Conservation (phyloP, 1,140 invertebrate genomes). For the Cherax destructor region DNA sequence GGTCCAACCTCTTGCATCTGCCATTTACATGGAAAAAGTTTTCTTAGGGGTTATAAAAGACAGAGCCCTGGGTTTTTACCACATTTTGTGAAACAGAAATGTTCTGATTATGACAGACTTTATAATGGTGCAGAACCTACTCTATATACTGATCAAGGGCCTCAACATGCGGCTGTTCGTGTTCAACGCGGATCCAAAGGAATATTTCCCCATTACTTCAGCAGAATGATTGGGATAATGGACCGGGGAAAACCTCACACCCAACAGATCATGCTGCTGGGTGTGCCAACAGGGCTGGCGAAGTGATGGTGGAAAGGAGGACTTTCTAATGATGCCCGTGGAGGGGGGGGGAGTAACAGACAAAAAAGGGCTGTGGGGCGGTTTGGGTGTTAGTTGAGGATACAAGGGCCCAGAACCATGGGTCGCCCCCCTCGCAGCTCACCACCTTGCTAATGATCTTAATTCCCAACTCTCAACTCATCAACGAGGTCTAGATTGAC, state of each 20-base stretch:
- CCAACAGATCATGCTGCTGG: conserved; percentile 90
- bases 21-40: conserved; percentile 86
- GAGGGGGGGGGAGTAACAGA: conserved; percentile 95
- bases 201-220: conserved; percentile 93
- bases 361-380: conserved; percentile 86
- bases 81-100: conserved; percentile 92
- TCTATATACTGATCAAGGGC: conserved; percentile 96
- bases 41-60: conserved; percentile 80
- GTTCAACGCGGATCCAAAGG: conserved; percentile 86
- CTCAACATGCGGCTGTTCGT: conserved; percentile 91
- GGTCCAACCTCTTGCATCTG: conserved; percentile 81
- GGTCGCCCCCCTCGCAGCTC: conserved; percentile 82
- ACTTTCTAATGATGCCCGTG: conserved; percentile 90
- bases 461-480: conserved; percentile 83
- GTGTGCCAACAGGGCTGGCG: conserved; percentile 87
- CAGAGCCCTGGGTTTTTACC: conserved; percentile 78
- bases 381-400: conserved; percentile 81
- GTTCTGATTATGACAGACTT: conserved; percentile 91
- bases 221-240: conserved; percentile 86
- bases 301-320: conserved; percentile 90
- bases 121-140: conserved; percentile 77
- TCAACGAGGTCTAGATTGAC: conserved; percentile 78
- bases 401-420: conserved; percentile 74
- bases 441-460: conserved; percentile 83
- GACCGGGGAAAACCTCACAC: conserved; percentile 80